These are phyloP conservation scores for Bemisia tabaci DNA, from an alignment of 1,140 invertebrate species.

Conservation along the genomic window DNA sequence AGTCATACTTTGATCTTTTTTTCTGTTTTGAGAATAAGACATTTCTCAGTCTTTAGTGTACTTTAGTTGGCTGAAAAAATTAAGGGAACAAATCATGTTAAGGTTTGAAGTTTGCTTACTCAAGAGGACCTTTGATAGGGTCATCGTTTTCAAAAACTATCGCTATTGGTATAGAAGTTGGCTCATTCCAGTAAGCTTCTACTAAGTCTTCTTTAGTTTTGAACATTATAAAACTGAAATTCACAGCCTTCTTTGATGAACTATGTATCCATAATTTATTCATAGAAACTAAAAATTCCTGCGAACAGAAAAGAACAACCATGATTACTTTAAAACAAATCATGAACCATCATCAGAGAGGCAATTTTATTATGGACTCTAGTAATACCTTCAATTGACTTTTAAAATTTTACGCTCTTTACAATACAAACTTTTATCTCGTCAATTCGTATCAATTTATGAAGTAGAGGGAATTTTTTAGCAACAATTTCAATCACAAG, in stretches of 20 bases:
- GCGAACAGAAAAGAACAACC: conserved; percentile 21
- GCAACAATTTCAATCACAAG: too few relatives aligned
- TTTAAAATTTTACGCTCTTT: neutral
- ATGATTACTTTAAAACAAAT: neutral
- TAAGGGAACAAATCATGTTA: too few relatives aligned
- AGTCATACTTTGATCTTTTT: too few relatives aligned
- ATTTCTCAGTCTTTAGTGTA: too few relatives aligned
- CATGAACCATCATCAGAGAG: neutral
- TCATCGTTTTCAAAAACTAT: conserved; percentile 46
- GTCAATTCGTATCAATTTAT: neutral
- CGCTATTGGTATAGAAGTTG: conserved; percentile 46
- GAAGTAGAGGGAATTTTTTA: neutral
- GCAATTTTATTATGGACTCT: neutral
- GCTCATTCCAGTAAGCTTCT: conserved; percentile 50
- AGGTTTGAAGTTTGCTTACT: too few relatives aligned
- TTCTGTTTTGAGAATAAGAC: too few relatives aligned
- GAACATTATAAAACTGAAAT: conserved; percentile 44
- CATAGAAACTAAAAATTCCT: conserved; percentile 48
- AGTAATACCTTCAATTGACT: neutral
- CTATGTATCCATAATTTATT: conserved; percentile 28
- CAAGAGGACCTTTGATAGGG: conserved; percentile 36
- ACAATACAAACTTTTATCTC: neutral
- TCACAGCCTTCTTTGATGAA: conserved; percentile 5
- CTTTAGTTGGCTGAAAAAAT: too few relatives aligned
- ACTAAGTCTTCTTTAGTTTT: conserved; percentile 49